Evolutionary conservation across 2,113 vertebrate species (phyloP).

Genomic region (Catharus minimus): DNA sequence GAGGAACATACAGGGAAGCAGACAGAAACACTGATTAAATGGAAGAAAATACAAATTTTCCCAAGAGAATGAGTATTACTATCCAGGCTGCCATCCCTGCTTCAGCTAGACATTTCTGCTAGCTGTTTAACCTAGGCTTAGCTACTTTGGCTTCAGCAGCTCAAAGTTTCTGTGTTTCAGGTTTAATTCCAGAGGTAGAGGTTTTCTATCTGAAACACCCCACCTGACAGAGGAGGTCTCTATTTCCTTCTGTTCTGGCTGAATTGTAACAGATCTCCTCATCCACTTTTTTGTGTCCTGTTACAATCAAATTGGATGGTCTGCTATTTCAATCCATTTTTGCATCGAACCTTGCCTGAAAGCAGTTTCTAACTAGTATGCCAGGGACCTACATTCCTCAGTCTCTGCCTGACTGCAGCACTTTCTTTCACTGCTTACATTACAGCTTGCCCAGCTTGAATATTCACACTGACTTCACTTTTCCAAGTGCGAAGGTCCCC

Average conservation of each 20-base stretch:
- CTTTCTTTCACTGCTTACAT: slow-evolving; percentile 27
- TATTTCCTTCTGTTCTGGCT: not conserved
- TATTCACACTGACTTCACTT: not conserved
- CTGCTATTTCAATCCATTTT: slow-evolving; percentile 36
- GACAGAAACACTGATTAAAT: slow-evolving; percentile 3
- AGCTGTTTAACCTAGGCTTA: not conserved
- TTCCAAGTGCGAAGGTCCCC: not conserved
- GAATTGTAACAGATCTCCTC: not conserved
- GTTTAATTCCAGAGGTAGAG: not conserved
- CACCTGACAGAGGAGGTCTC: not conserved
- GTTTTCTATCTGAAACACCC: not conserved
- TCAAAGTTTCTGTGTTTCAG: not conserved
- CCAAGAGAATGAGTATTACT: not conserved
- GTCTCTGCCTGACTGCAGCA: slow-evolving; percentile 6
- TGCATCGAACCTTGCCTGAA: not conserved
- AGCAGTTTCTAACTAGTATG: slow-evolving; percentile 12
- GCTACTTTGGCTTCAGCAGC: not conserved
- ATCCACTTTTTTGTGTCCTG: not conserved
- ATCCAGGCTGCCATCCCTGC: not conserved
- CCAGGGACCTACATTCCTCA: slow-evolving; percentile 26
- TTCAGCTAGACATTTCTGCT: not conserved
- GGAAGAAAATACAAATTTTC: slow-evolving; percentile 35
- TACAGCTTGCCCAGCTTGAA: not conserved
- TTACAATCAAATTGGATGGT: not conserved
- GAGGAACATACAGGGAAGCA: not conserved